A percentile compares a stretch with the other conserved stretches of the same genome.
Evolutionary conservation across 2,113 vertebrate genomes (phyloP).

Genomic region (Odontesthes bonariensis): DNA sequence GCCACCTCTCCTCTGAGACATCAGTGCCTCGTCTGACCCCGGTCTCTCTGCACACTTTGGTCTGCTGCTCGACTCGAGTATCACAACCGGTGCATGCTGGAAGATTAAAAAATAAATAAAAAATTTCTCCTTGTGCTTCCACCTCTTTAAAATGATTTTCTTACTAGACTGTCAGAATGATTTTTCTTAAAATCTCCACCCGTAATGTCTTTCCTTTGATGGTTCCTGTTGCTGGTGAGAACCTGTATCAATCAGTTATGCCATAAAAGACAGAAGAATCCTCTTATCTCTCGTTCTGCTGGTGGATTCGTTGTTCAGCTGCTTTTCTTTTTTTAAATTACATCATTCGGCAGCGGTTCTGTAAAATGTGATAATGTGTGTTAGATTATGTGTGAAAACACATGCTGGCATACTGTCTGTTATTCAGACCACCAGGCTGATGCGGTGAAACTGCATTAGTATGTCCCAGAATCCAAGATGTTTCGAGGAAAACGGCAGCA

Average conservation of each 20-base stretch:
- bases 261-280: not conserved
- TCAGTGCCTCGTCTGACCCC: slow-evolving; percentile 33
- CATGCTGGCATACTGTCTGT: not conserved
- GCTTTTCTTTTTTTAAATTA: slow-evolving; percentile 7
- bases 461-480: not conserved
- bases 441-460: not conserved
- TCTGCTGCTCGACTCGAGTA: slow-evolving; percentile 28
- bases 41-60: slow-evolving; percentile 1
- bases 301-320: slow-evolving; percentile 5
- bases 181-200: too few species aligned
- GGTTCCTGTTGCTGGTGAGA: not conserved
- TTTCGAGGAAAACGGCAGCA: not conserved
- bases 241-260: slow-evolving; percentile 25
- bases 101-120: too few species aligned
- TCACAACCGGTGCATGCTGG: slow-evolving; percentile 42
- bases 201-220: slow-evolving; percentile 19
- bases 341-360: not conserved
- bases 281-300: not conserved
- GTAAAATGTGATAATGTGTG: slow-evolving; percentile 27
- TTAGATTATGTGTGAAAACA: slow-evolving; percentile 36
- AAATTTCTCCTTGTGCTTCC: slow-evolving; percentile 42
- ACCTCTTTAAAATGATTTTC: slow-evolving; percentile 39
- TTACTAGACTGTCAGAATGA: slow-evolving; percentile 10
- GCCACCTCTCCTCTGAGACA: slow-evolving; percentile 13
- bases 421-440: not conserved